Evolutionary conservation across 2,888 invertebrate species (phyloP).

Genomic region (Acronicta alni): DNA sequence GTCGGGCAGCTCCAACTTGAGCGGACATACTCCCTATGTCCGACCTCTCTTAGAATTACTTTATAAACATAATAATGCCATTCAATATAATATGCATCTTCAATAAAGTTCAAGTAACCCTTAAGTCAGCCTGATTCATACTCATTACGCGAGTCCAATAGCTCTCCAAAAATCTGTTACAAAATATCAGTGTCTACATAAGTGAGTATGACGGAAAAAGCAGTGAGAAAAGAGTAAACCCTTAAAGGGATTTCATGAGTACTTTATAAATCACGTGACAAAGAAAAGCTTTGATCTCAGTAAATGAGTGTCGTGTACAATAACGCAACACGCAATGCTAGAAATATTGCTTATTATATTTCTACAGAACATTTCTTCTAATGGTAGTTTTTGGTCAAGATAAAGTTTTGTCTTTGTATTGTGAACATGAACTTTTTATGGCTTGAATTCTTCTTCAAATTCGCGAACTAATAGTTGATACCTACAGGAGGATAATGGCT

Average conservation of each 20-base stretch:
- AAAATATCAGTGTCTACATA: slow-evolving; percentile 26
- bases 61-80: no score
- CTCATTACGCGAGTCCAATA: not conserved
- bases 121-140: not conserved
- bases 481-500: no score
- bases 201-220: slow-evolving; percentile 31
- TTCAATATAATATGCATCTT: not conserved
- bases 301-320: slow-evolving; percentile 43
- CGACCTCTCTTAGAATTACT: no score
- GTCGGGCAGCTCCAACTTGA: no score
- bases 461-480: no score
- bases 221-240: slow-evolving; percentile 18
- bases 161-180: slow-evolving; percentile 2
- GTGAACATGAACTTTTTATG: not conserved
- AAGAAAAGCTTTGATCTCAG: slow-evolving; percentile 54
- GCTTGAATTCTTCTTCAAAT: no score
- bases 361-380: slow-evolving; percentile 3
- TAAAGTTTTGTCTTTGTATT: not conserved
- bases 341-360: slow-evolving; percentile 16
- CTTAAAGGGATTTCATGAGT: slow-evolving; percentile 32
- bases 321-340: slow-evolving; percentile 26
- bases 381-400: slow-evolving; percentile 2
- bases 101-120: not conserved
- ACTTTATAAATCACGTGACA: slow-evolving; percentile 58
- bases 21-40: no score